Conservation (phyloP, 2,888 invertebrate genomes). For the Eristalinus sepulchralis region DNA sequence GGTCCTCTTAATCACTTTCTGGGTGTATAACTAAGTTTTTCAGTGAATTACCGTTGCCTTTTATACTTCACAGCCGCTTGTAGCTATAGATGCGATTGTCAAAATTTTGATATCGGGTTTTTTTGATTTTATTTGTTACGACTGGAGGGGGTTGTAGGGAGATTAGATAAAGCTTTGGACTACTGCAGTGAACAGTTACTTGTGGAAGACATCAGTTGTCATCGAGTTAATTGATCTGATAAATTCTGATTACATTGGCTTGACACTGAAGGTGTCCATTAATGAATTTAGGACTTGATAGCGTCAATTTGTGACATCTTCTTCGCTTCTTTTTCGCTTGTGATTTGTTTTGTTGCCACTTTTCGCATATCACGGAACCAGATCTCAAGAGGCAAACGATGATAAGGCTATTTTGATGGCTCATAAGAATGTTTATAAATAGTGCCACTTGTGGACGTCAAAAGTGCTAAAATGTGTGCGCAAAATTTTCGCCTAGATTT, state of each 20-base stretch:
- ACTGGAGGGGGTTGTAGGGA: neutral
- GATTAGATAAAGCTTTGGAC: constrained; percentile 41
- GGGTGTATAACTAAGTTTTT: constrained; percentile 37
- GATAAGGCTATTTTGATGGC: neutral
- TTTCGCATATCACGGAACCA: neutral
- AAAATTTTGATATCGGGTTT: neutral
- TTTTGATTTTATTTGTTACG: neutral
- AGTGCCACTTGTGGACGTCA: neutral
- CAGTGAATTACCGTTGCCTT: constrained; percentile 14
- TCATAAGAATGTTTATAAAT: neutral
- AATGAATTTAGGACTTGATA: neutral
- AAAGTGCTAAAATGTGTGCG: neutral
- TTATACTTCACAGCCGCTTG: constrained; percentile 33
- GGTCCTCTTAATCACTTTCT: neutral
- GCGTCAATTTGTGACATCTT: neutral
- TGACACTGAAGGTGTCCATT: neutral
- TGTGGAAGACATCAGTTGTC: neutral
- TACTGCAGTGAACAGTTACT: neutral
- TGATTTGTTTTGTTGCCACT: neutral
- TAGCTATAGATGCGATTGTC: neutral
- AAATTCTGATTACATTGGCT: neutral
- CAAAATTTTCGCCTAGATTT: neutral
- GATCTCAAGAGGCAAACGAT: neutral
- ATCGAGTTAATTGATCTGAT: neutral
- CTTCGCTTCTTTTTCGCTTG: neutral